Conservation (phyloP, 2,888 invertebrate genomes). For the Agrypnus murinus region DNA sequence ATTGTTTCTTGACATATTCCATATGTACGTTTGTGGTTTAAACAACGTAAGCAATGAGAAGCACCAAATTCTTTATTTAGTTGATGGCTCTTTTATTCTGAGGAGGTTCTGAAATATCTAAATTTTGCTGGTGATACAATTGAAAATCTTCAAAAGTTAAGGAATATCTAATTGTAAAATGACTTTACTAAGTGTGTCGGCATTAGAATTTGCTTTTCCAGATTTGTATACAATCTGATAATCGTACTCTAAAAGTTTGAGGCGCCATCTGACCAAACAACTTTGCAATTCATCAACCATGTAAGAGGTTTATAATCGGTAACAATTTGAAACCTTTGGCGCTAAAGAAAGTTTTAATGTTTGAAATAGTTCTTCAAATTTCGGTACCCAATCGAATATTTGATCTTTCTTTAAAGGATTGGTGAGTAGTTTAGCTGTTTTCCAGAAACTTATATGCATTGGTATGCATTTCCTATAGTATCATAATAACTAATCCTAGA, state of each 20-base stretch:
- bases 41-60: not conserved
- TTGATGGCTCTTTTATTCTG: not conserved
- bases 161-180: not conserved
- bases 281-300: conserved; percentile 32
- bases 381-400: conserved; percentile 35
- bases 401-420: conserved; percentile 32
- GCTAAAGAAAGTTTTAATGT: conserved; percentile 21
- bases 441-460: conserved; percentile 46
- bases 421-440: conserved; percentile 40
- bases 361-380: conserved; percentile 35
- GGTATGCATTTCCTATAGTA: conserved; percentile 50
- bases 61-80: not conserved
- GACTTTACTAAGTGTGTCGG: conserved; percentile 33
- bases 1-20: not conserved
- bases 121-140: not conserved
- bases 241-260: conserved; percentile 27
- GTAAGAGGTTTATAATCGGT: conserved; percentile 39
- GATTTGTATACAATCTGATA: conserved; percentile 26
- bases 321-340: conserved; percentile 26
- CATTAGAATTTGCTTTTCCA: conserved; percentile 33
- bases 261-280: conserved; percentile 28
- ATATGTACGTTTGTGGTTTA: not conserved
- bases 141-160: conserved; percentile 11
- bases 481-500: no score
- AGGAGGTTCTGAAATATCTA: not conserved